A percentile compares a stretch with the other conserved stretches of the same genome.
phyloP scores from a whole-genome alignment of 2,888 invertebrate species.

The Shargacucullia verbasci region DNA sequence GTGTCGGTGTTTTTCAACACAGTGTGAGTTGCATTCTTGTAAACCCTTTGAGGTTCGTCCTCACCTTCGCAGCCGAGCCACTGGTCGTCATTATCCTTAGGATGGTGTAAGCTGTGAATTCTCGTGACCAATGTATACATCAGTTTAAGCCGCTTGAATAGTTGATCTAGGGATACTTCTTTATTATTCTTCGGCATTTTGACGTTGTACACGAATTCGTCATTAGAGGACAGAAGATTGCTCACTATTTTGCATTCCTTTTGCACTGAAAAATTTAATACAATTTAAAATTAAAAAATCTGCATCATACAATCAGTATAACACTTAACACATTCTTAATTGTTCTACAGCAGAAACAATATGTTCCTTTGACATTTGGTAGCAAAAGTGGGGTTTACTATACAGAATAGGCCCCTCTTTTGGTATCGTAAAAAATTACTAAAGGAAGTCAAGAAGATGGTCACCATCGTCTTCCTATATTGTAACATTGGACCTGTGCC shows the following conservation, averaged over 20 bases:
- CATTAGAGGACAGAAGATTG: constrained; percentile 67
- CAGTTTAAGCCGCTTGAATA: constrained; percentile 78
- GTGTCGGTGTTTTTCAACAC: constrained; percentile 68
- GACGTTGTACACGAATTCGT: constrained; percentile 68
- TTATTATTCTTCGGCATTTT: constrained; percentile 61
- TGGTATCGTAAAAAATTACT: too few species aligned
- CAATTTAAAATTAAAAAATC: not conserved
- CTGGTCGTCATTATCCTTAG: constrained; percentile 77
- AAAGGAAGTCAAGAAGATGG: too few species aligned
- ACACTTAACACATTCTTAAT: too few species aligned
- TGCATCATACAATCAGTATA: too few species aligned
- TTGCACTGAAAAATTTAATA: constrained; percentile 66
- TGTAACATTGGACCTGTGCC: too few species aligned
- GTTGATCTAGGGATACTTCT: constrained; percentile 68
- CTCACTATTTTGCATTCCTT: constrained; percentile 82
- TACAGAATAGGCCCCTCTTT: too few species aligned
- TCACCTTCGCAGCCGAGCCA: constrained; percentile 66
- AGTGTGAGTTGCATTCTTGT: constrained; percentile 73
- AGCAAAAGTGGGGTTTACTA: too few species aligned
- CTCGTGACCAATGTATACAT: constrained; percentile 77
- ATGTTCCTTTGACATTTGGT: too few species aligned
- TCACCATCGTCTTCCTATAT: too few species aligned
- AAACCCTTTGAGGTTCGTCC: constrained; percentile 54
- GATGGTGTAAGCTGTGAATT: constrained; percentile 74
- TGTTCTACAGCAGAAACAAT: too few species aligned